phyloP scores from a whole-genome alignment of 2,888 invertebrate species.

The Trisateles emortualis region DNA sequence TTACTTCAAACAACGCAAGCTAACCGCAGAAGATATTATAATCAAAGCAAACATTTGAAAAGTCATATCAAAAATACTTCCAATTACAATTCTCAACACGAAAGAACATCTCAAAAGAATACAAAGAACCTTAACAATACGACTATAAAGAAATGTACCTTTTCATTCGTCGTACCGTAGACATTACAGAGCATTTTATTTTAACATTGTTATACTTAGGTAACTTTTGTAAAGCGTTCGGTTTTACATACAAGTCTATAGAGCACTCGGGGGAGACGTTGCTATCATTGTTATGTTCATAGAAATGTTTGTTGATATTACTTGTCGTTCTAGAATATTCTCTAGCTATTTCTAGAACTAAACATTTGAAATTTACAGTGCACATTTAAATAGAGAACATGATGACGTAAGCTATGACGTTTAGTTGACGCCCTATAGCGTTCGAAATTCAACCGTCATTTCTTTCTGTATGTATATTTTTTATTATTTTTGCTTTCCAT shows the following conservation, averaged over 20 bases:
- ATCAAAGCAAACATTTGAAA: neutral
- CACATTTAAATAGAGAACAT: neutral
- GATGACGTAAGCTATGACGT: too few species aligned
- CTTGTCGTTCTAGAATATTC: neutral
- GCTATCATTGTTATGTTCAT: conserved; percentile 25
- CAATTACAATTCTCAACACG: conserved; percentile 5
- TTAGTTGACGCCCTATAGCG: too few species aligned
- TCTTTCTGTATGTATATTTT: too few species aligned
- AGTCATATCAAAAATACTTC: neutral
- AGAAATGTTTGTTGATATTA: conserved; percentile 15
- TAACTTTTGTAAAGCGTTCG: conserved; percentile 8
- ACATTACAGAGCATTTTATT: conserved; percentile 14
- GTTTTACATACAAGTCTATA: conserved; percentile 15
- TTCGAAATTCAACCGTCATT: too few species aligned
- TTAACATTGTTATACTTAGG: conserved; percentile 7
- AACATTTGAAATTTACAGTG: neutral
- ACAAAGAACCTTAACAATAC: conserved; percentile 4
- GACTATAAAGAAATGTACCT: conserved; percentile 7
- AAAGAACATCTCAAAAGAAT: conserved; percentile 3
- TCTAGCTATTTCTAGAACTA: neutral
- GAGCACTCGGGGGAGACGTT: conserved; percentile 23
- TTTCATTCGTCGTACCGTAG: conserved; percentile 3
- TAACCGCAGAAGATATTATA: neutral
- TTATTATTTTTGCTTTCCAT: too few species aligned
- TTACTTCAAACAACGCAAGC: neutral